Evolutionary conservation across 1,140 invertebrate species (phyloP), one percentile per base, ranked within the genome.

Genomic region (Macrosteles quadrilineatus): DNA sequence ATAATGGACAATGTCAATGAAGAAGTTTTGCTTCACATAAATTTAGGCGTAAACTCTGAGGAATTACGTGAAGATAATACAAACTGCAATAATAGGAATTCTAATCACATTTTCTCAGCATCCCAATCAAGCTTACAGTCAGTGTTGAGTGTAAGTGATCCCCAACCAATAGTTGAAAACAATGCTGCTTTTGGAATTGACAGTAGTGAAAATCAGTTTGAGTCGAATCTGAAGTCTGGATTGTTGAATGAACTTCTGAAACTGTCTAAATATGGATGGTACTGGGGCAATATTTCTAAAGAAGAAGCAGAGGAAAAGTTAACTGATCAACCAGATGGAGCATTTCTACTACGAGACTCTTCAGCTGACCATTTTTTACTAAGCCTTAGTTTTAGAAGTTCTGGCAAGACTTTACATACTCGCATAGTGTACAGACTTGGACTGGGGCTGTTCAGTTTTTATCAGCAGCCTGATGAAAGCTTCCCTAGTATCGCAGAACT

Each of bases 321-420:
- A 19, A 79, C 82, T n/a, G 84, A 87, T 69, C 87, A 91, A 77
- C 87, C 89, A 29, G 90, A 92, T 79, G 91, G 91, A 68, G 87
- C 91, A 68, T 93, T 93, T 80, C 80, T 93, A 47, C 89, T 93
- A 27, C 78, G 86, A 50, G 86, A 87, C 76, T 87, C 85, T 50
- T 86, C 85, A 17, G 83, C 86, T 75, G 84, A 85, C 73, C 80
- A 83, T 47, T 87, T 90, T 76, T 80, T 91, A 45, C 83, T 92
- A 50, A 85, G 84, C 29, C 79, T 93, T 19, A 91, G 89, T 78
- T 92, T 93, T 80, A 84, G 89, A 71, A 91, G 90, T 64, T 86
- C 87, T 73, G 90, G 90, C 17, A 86, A 87, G 73, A 89, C 90
- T 2, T 80, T 92, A 21, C 91, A 93, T 75, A 84, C 87, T 25